Evolutionary conservation across 2,797 vertebrate species (phyloP).

Genomic region (Labroides dimidiatus): DNA sequence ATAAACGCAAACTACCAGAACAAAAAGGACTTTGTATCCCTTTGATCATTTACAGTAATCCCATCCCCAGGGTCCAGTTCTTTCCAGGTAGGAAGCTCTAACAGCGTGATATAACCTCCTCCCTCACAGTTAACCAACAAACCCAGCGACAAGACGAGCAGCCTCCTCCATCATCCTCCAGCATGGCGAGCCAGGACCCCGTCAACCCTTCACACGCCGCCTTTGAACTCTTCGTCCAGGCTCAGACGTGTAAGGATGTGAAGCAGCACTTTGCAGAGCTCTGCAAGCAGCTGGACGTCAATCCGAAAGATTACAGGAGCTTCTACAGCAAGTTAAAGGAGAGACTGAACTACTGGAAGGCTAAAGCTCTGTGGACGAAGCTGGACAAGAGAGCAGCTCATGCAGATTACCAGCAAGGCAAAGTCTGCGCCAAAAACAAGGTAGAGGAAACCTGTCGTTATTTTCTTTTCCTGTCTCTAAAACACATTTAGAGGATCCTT

Average conservation of each 20-base stretch:
- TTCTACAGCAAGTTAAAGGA: slow-evolving; percentile 90
- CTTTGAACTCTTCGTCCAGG: slow-evolving; percentile 90
- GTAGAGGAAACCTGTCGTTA: slow-evolving; percentile 62
- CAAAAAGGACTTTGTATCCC: slow-evolving; percentile 20
- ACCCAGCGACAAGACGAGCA: background rate
- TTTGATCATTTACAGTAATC: slow-evolving; percentile 48
- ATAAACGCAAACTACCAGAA: slow-evolving; percentile 14
- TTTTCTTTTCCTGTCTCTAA: background rate
- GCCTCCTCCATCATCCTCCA: background rate
- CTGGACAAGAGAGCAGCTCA: slow-evolving; percentile 91
- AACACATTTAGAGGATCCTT: no score
- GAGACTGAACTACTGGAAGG: slow-evolving; percentile 94
- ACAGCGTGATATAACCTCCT: slow-evolving; percentile 10
- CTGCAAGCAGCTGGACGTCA: slow-evolving; percentile 83
- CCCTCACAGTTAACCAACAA: slow-evolving; percentile 39
- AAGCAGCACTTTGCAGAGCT: slow-evolving; percentile 85
- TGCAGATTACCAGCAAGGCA: slow-evolving; percentile 88
- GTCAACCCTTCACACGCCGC: slow-evolving; percentile 82
- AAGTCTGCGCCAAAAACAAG: slow-evolving; percentile 88
- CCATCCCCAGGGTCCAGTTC: background rate
- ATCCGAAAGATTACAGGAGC: slow-evolving; percentile 79
- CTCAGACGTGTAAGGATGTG: slow-evolving; percentile 86
- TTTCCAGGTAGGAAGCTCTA: slow-evolving; percentile 30
- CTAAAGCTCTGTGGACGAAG: slow-evolving; percentile 93
- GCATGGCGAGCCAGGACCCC: slow-evolving; percentile 73